Conservation (phyloP, 1,140 invertebrate genomes). For the Eueides isabella region DNA sequence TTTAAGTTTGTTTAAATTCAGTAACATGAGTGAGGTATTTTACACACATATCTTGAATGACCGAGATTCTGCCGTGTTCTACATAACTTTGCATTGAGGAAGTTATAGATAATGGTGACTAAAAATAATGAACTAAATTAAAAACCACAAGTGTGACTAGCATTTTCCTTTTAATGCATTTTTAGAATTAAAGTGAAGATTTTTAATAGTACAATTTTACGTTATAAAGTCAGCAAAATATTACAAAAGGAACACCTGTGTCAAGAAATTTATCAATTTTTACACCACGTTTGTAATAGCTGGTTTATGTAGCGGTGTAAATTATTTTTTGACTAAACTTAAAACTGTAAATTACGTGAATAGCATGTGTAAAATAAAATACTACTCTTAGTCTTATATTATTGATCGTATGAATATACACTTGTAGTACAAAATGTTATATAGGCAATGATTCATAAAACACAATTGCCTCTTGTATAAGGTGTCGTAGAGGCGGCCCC, state of each 20-base stretch:
- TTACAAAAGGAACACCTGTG: slow-evolving; percentile 55
- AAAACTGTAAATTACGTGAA: background rate
- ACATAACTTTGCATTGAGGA: background rate
- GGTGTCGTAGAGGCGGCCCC: slow-evolving; percentile 50
- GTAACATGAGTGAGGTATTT: background rate
- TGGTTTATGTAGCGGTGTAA: slow-evolving; percentile 5
- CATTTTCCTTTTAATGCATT: background rate
- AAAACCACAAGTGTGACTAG: background rate
- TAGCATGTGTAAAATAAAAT: background rate
- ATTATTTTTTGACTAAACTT: slow-evolving; percentile 5
- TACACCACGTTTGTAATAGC: slow-evolving; percentile 15
- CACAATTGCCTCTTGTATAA: slow-evolving; percentile 35
- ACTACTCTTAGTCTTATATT: background rate
- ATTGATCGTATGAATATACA: background rate
- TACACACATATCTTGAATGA: background rate
- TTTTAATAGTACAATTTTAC: slow-evolving; percentile 9
- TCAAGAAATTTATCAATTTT: slow-evolving; percentile 60
- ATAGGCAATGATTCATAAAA: slow-evolving; percentile 32
- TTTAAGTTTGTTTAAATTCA: background rate
- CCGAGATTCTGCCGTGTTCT: background rate
- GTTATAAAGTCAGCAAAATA: slow-evolving; percentile 27
- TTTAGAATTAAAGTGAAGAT: background rate
- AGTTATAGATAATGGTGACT: background rate
- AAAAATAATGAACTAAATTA: background rate
- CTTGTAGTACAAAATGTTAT: background rate